Evolutionary conservation across 2,888 invertebrate genomes (phyloP).

Genomic region (Phyllotreta cruciferae): DNA sequence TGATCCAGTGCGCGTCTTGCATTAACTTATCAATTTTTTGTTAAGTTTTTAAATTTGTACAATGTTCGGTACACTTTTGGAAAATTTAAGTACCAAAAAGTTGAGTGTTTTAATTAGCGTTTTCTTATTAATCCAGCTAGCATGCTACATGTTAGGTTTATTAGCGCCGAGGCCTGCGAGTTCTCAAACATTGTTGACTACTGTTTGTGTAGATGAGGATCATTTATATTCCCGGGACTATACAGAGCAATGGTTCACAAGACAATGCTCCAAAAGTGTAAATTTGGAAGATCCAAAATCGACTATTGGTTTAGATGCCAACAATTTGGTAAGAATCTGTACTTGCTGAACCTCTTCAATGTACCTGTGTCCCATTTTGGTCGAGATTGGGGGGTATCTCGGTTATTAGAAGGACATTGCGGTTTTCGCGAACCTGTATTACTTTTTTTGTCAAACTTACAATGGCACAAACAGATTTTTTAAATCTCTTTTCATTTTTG

Average conservation of each 20-base stretch:
- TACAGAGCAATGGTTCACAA: constrained; percentile 78
- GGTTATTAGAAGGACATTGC: too few species aligned
- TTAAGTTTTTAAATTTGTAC: not conserved
- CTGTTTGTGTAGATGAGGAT: constrained; percentile 79
- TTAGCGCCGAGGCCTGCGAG: constrained; percentile 89
- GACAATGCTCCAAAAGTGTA: constrained; percentile 68
- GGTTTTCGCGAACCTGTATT: too few species aligned
- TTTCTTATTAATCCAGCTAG: constrained; percentile 81
- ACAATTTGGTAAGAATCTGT: constrained; percentile 62
- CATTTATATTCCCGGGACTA: constrained; percentile 70
- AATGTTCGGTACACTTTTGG: constrained; percentile 95
- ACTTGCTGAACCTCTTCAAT: not conserved
- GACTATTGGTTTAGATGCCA: constrained; percentile 66
- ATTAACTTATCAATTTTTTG: too few species aligned
- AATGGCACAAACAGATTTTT: too few species aligned
- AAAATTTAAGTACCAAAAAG: constrained; percentile 95
- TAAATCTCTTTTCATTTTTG: too few species aligned
- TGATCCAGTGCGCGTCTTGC: too few species aligned
- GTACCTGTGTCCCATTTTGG: too few species aligned
- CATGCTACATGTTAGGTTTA: constrained; percentile 88
- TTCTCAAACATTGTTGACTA: constrained; percentile 79
- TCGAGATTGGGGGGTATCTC: too few species aligned
- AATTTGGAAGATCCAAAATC: constrained; percentile 62
- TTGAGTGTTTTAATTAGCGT: constrained; percentile 81
- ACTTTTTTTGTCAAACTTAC: too few species aligned